phyloP scores from a whole-genome alignment of 2,888 invertebrate species.

The Sturmia bella region DNA sequence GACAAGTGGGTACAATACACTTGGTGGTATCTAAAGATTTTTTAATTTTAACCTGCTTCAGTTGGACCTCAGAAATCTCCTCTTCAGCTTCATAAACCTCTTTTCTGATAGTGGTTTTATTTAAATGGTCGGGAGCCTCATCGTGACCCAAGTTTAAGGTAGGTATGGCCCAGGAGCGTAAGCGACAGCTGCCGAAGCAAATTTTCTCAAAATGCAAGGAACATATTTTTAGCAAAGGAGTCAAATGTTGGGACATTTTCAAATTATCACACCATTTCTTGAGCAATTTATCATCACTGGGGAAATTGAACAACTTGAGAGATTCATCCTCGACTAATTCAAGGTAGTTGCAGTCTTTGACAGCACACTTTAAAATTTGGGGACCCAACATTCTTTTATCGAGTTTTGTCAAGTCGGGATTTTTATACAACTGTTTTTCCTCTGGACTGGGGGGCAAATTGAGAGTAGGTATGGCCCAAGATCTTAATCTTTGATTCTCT shows the following conservation, averaged over 20 bases:
- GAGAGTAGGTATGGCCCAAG: slow-evolving; percentile 77
- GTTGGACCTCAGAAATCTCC: slow-evolving; percentile 22
- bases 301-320: slow-evolving; percentile 69
- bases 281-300: slow-evolving; percentile 66
- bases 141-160: slow-evolving; percentile 68
- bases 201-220: slow-evolving; percentile 70
- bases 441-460: slow-evolving; percentile 55
- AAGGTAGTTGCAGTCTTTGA: slow-evolving; percentile 61
- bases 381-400: slow-evolving; percentile 68
- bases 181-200: slow-evolving; percentile 72
- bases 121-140: slow-evolving; percentile 50
- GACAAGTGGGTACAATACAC: slow-evolving; percentile 75
- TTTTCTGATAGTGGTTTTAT: slow-evolving; percentile 50
- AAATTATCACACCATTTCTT: slow-evolving; percentile 72
- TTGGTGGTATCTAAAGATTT: slow-evolving; percentile 71
- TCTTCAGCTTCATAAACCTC: slow-evolving; percentile 43
- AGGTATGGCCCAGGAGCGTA: slow-evolving; percentile 72
- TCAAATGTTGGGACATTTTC: slow-evolving; percentile 67
- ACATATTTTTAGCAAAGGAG: slow-evolving; percentile 70
- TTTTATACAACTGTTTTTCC: slow-evolving; percentile 56
- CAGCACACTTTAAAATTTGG: slow-evolving; percentile 68
- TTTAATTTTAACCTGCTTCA: slow-evolving; percentile 73
- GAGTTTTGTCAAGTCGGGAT: slow-evolving; percentile 66
- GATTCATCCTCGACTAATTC: slow-evolving; percentile 56
- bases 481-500: slow-evolving; percentile 72